Conservation (phyloP, 1,140 invertebrate genomes). For the Glomeris maerens region DNA sequence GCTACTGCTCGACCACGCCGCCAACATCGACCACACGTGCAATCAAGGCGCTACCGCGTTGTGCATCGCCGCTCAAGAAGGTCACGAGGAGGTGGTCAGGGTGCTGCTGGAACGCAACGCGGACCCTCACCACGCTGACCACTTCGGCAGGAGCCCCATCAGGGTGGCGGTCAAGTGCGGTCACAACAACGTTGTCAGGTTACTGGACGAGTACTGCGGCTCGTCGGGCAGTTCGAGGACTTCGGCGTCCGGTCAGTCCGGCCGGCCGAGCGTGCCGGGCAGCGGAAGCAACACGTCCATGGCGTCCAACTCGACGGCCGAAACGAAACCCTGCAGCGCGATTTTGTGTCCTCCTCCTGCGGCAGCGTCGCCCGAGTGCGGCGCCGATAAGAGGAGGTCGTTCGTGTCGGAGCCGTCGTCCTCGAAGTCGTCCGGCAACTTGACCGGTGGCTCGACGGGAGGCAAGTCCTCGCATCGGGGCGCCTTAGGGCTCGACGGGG, state of each 20-base stretch:
- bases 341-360: slow-evolving; percentile 35
- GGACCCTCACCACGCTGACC: slow-evolving; percentile 81
- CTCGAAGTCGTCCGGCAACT: slow-evolving; percentile 53
- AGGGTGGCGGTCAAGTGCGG: slow-evolving; percentile 62
- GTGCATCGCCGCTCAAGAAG: slow-evolving; percentile 51
- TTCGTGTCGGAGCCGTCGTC: slow-evolving; percentile 57
- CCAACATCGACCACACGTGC: slow-evolving; percentile 74
- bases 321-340: slow-evolving; percentile 51
- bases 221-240: slow-evolving; percentile 11
- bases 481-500: slow-evolving; percentile 20
- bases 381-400: slow-evolving; percentile 48
- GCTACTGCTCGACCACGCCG: slow-evolving; percentile 56
- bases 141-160: slow-evolving; percentile 66
- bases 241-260: slow-evolving; percentile 13
- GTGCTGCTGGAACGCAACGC: slow-evolving; percentile 74
- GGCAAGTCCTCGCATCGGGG: slow-evolving; percentile 43
- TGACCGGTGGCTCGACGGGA: slow-evolving; percentile 49
- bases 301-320: slow-evolving; percentile 45
- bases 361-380: slow-evolving; percentile 40
- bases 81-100: slow-evolving; percentile 78
- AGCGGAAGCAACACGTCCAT: slow-evolving; percentile 41
- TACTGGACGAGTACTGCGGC: slow-evolving; percentile 38
- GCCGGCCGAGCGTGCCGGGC: slow-evolving; percentile 19
- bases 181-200: slow-evolving; percentile 49
- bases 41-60: slow-evolving; percentile 87